These are phyloP conservation scores for Poecilia gillii DNA, from an alignment of 2,797 vertebrate genomes.

Conservation along the genomic window DNA sequence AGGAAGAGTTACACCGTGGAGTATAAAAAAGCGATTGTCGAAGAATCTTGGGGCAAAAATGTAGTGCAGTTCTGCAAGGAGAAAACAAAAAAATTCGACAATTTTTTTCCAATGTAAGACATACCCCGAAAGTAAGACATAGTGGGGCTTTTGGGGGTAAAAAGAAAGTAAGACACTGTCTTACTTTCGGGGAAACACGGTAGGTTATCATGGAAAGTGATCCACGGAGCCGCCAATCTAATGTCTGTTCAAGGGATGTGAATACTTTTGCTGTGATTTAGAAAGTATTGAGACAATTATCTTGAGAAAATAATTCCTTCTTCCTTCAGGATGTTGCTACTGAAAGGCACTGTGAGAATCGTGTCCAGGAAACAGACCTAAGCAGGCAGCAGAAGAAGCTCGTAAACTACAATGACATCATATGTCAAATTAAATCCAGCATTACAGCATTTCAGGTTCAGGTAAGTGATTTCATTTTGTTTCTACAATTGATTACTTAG, in stretches of 20 bases:
- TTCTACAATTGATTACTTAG: background rate
- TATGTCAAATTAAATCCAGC: constrained; percentile 72
- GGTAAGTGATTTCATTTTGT: constrained; percentile 69
- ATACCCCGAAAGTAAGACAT: too few relatives aligned
- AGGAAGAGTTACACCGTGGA: too few relatives aligned
- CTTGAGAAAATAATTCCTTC: constrained; percentile 5
- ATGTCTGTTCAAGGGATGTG: background rate
- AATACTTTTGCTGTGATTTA: background rate
- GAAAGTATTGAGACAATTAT: background rate
- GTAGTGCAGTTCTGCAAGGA: too few relatives aligned
- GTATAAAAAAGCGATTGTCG: too few relatives aligned
- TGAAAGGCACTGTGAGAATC: constrained; percentile 83
- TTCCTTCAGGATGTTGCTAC: constrained; percentile 80
- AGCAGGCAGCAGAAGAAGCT: constrained; percentile 51
- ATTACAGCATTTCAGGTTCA: constrained; percentile 80
- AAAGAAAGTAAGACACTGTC: too few relatives aligned
- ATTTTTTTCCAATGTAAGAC: too few relatives aligned
- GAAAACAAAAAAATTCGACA: too few relatives aligned
- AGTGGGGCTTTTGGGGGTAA: too few relatives aligned
- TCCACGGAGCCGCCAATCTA: background rate
- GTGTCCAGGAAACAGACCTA: constrained; percentile 75
- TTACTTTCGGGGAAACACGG: too few relatives aligned
- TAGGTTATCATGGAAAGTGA: background rate
- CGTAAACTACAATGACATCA: constrained; percentile 68
- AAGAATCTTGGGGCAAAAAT: too few relatives aligned